A percentile compares a stretch with the other conserved stretches of the same genome.
phyloP scores from a whole-genome alignment of 1,140 invertebrate genomes.

The Goniozus legneri region DNA sequence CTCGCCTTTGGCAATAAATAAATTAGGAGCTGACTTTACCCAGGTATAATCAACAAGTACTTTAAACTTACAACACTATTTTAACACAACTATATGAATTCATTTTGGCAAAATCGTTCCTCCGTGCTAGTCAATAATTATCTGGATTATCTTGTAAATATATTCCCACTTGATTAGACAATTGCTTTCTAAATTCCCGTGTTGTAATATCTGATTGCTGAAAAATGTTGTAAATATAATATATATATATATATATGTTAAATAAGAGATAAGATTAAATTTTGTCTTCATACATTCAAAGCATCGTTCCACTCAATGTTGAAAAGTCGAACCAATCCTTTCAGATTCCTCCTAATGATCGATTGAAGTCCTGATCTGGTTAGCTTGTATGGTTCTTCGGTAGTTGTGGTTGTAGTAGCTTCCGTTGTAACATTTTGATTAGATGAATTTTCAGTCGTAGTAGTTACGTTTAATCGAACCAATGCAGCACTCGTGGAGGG shows the following conservation, averaged over 20 bases:
- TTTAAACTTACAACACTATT: too few species aligned
- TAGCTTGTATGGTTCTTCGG: constrained; percentile 36
- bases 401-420: constrained; percentile 32
- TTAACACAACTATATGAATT: too few species aligned
- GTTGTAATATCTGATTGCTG: constrained; percentile 43
- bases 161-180: constrained; percentile 39
- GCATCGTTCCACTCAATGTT: constrained; percentile 56
- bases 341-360: constrained; percentile 49
- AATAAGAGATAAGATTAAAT: too few species aligned
- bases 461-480: neutral
- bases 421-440: constrained; percentile 6
- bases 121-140: too few species aligned
- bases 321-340: constrained; percentile 50
- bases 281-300: constrained; percentile 51
- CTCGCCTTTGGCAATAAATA: too few species aligned
- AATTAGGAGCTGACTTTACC: too few species aligned
- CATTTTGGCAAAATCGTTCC: too few species aligned
- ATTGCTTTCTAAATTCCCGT: constrained; percentile 38
- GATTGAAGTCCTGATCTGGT: constrained; percentile 36
- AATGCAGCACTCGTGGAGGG: constrained; percentile 12
- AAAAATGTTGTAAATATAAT: too few species aligned
- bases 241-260: too few species aligned
- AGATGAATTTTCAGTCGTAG: neutral
- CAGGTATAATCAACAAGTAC: too few species aligned
- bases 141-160: constrained; percentile 47